Evolutionary conservation across 64 coral and sea anemone species (phyloP).

Genomic region (Catalaphyllia jardinei): DNA sequence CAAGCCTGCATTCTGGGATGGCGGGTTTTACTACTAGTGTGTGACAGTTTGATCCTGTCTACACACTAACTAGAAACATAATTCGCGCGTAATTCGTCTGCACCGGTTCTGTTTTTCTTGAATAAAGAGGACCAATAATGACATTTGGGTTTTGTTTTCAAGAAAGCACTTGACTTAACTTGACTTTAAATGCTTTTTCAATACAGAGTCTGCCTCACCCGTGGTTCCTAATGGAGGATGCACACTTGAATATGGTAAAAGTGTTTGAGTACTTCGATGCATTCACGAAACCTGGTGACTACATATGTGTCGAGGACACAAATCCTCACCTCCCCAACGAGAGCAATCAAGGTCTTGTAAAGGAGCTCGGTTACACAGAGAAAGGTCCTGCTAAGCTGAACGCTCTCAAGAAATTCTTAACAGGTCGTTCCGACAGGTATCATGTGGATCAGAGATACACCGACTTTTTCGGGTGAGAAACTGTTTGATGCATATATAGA

Average conservation of each 20-base stretch:
- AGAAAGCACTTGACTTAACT: too few species aligned
- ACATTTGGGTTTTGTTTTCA: too few species aligned
- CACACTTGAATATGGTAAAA: slow-evolving; percentile 44
- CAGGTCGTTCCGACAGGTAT: slow-evolving; percentile 38
- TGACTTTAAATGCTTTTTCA: not conserved
- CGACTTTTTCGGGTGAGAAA: slow-evolving; percentile 63
- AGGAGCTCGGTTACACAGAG: slow-evolving; percentile 19
- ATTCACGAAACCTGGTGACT: slow-evolving; percentile 57
- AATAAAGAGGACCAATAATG: too few species aligned
- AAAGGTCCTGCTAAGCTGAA: not conserved
- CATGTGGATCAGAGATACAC: slow-evolving; percentile 55
- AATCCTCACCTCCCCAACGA: not conserved
- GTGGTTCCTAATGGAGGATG: slow-evolving; percentile 66
- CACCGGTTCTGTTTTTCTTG: not conserved
- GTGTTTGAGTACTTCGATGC: slow-evolving; percentile 51
- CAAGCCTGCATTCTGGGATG: too few species aligned
- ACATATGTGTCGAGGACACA: slow-evolving; percentile 58
- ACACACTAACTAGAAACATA: too few species aligned
- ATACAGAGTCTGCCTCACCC: slow-evolving; percentile 59
- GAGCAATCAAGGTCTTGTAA: slow-evolving; percentile 18
- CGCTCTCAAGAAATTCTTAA: slow-evolving; percentile 40
- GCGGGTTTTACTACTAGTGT: too few species aligned
- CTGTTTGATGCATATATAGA: not conserved
- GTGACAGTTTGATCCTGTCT: too few species aligned
- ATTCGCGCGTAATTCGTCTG: too few species aligned